phyloP scores from a whole-genome alignment of 2,888 invertebrate species.

The Strigamia maritima region DNA sequence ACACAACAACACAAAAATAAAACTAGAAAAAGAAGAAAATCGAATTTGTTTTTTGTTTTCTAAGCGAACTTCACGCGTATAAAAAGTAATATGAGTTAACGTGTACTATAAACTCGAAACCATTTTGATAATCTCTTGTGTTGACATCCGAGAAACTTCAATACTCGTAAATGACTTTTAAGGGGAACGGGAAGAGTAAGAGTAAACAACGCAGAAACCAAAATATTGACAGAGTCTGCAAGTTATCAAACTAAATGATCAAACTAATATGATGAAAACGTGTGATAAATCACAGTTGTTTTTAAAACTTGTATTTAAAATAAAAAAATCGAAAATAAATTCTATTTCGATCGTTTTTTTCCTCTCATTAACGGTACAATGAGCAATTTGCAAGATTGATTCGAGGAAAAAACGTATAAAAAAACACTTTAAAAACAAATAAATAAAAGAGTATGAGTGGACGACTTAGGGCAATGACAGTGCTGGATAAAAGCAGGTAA shows the following conservation, averaged over 20 bases:
- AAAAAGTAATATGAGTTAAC: not conserved
- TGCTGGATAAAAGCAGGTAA: not conserved
- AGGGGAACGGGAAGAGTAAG: not conserved
- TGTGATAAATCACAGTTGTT: not conserved
- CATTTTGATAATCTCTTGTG: not conserved
- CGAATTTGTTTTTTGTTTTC: too few species aligned
- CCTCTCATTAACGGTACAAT: not conserved
- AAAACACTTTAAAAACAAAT: not conserved
- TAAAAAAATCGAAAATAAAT: not conserved
- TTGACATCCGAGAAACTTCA: not conserved
- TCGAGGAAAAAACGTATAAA: not conserved
- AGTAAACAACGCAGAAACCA: not conserved
- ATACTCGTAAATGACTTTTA: not conserved
- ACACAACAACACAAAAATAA: not conserved
- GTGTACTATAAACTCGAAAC: not conserved
- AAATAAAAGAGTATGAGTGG: not conserved
- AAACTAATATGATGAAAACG: not conserved
- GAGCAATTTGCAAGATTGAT: constrained; percentile 12
- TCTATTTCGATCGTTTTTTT: not conserved
- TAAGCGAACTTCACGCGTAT: too few species aligned
- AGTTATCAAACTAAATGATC: not conserved
- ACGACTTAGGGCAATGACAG: constrained; percentile 11
- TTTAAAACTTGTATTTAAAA: not conserved
- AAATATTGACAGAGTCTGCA: not conserved
- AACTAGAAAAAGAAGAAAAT: not conserved